phyloP scores from a whole-genome alignment of 2,888 invertebrate species.

The Epistrophe grossulariae region DNA sequence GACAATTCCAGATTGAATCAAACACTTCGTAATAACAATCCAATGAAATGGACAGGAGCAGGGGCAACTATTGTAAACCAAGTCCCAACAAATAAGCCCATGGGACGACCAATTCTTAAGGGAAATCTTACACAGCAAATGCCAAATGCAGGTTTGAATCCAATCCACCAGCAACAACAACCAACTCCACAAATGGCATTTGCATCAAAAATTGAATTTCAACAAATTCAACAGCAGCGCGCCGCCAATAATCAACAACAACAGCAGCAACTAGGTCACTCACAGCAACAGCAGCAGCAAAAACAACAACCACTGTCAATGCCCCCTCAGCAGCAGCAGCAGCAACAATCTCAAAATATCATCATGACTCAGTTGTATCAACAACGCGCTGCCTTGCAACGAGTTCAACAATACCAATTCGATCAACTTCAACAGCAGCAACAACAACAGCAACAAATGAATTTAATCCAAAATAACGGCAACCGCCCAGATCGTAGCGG shows the following conservation, averaged over 20 bases:
- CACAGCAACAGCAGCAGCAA: slow-evolving; percentile 76
- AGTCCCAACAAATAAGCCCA: slow-evolving; percentile 77
- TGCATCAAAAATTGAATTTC: slow-evolving; percentile 79
- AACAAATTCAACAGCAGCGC: slow-evolving; percentile 80
- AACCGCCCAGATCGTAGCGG: slow-evolving; percentile 59
- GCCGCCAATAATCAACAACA: slow-evolving; percentile 66
- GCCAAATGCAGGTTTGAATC: slow-evolving; percentile 42
- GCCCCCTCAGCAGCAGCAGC: slow-evolving; percentile 79
- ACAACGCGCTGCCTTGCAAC: slow-evolving; percentile 75
- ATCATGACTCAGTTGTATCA: slow-evolving; percentile 79
- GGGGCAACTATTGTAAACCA: slow-evolving; percentile 56
- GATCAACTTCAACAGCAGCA: slow-evolving; percentile 78
- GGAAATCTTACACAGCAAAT: slow-evolving; percentile 78
- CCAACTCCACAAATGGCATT: slow-evolving; percentile 77
- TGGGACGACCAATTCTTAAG: slow-evolving; percentile 83
- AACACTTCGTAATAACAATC: slow-evolving; percentile 73
- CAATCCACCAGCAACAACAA: slow-evolving; percentile 63
- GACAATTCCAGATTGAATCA: slow-evolving; percentile 74
- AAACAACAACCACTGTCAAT: slow-evolving; percentile 70
- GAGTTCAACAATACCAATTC: slow-evolving; percentile 81
- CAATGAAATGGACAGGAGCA: slow-evolving; percentile 75
- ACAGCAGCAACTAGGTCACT: slow-evolving; percentile 71
- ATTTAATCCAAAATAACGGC: slow-evolving; percentile 48
- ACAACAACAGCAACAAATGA: slow-evolving; percentile 76
- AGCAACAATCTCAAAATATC: slow-evolving; percentile 78